A percentile compares a stretch with the other conserved stretches of the same genome.
Evolutionary conservation across 1,140 invertebrate species (phyloP).

Genomic region (Potamilus streckersoni): DNA sequence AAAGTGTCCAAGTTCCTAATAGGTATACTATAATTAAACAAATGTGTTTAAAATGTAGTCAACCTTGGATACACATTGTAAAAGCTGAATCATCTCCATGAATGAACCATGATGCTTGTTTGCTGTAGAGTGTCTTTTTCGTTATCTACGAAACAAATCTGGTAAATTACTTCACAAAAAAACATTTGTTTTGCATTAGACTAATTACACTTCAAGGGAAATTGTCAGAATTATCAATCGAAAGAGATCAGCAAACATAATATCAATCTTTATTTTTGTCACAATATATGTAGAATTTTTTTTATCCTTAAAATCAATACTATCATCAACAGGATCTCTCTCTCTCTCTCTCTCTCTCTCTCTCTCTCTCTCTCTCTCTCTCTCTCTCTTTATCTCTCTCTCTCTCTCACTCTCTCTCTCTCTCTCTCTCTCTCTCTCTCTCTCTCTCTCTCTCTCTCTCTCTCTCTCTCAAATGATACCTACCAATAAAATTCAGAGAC

Average conservation of each 20-base stretch:
- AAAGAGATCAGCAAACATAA: background rate
- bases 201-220: background rate
- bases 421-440: background rate
- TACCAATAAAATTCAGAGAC: no score
- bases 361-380: slow-evolving; percentile 4
- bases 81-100: no score
- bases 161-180: no score
- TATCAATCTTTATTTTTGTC: background rate
- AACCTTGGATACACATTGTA: no score
- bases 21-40: no score
- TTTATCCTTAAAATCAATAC: background rate
- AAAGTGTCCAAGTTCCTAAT: no score
- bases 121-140: no score
- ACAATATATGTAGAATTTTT: background rate
- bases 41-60: no score
- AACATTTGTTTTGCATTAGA: background rate
- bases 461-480: no score
- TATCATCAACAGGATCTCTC: background rate
- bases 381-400: slow-evolving; percentile 1
- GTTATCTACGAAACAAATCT: no score
- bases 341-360: background rate
- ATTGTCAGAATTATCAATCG: background rate
- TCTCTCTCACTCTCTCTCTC: background rate
- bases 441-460: slow-evolving; percentile 1
- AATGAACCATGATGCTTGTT: no score